Base-by-base conservation (phyloP, 2,113 vertebrate genomes). In the Chinchilla lanigera region DNA sequence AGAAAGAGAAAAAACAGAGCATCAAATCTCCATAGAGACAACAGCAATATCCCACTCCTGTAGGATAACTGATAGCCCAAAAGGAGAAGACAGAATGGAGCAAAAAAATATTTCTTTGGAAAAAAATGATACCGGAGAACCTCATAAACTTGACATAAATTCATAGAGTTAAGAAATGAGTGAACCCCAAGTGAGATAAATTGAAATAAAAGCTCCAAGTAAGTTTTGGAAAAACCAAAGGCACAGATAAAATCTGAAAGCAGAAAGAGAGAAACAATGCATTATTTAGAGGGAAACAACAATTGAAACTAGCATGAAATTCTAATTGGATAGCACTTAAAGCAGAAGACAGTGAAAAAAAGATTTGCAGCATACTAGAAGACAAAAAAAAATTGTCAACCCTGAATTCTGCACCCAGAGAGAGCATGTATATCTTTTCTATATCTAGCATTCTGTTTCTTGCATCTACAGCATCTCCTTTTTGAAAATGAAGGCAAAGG, bases 241-340 rank as follows among this genome's bases (percentile, higher is more conserved):
- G 60, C 41, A 94, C 56, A 87, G 54, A 52, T 77, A 90, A 90
- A 89, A 93, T 83, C 85, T 22, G 38, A 94, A 47, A 89, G 65
- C 54, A 54, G n/a, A 80, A 14, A 94, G 56, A 92, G 17, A 58
- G 50, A 93, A 96, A 82, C 41, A 96, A 63, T 41, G 85, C 1
- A 12, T 65, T 65, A 33, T 77, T 90, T 86, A 56, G 5, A 83
- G 2, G 14, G n/a, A 77, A 82, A 22, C 19, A 92, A 52, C 35
- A 80, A 92, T 54, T 61, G 35, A 81, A 92, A 91, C 44, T 35
- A 86, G 6, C n/a, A 44, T 52, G 16, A 24, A 80, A 47, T 88
- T 88, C n/a, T 47, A 13, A 87, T 24, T 24, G 73, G 83, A 92
- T 22, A 94, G 28, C 75, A 33, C 35, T 78, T 60, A 83, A 44